A percentile compares a stretch with the other conserved stretches of the same genome.
These are phyloP conservation scores for Euzophera pinguis DNA, from an alignment of 2,888 invertebrate genomes.

Conservation along the genomic window DNA sequence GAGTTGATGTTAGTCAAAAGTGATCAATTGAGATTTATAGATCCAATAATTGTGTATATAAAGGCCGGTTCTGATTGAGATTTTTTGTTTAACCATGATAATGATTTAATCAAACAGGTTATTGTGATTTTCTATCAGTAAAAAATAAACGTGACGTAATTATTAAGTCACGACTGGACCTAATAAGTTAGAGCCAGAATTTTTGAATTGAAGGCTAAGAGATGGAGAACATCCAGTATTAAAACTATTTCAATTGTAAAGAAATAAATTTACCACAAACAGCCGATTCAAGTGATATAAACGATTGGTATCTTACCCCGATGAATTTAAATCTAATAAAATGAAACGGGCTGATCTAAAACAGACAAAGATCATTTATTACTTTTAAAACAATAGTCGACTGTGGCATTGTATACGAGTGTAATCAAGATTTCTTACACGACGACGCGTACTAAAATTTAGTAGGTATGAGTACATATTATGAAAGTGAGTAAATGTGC, in stretches of 20 bases:
- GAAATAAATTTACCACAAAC: conserved; percentile 48
- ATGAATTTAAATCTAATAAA: conserved; percentile 27
- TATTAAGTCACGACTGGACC: background rate
- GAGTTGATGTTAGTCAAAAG: background rate
- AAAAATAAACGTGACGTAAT: background rate
- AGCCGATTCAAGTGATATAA: conserved; percentile 34
- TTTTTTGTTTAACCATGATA: background rate
- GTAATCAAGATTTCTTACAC: background rate
- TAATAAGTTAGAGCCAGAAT: background rate
- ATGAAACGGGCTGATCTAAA: conserved; percentile 23
- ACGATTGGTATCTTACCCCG: conserved; percentile 29
- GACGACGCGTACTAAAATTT: too few species aligned
- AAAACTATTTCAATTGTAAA: background rate
- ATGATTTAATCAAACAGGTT: conserved; percentile 5
- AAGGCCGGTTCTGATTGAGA: conserved; percentile 1
- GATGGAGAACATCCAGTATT: background rate
- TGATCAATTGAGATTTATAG: background rate
- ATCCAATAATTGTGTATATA: background rate
- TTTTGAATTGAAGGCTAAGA: background rate
- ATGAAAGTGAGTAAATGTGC: too few species aligned
- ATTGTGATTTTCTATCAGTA: background rate
- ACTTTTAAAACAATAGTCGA: background rate
- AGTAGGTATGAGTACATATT: too few species aligned
- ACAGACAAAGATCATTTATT: conserved; percentile 12
- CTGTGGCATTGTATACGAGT: background rate